Base-by-base conservation (phyloP, 1,140 invertebrate genomes). In the Neomicropteryx cornuta region DNA sequence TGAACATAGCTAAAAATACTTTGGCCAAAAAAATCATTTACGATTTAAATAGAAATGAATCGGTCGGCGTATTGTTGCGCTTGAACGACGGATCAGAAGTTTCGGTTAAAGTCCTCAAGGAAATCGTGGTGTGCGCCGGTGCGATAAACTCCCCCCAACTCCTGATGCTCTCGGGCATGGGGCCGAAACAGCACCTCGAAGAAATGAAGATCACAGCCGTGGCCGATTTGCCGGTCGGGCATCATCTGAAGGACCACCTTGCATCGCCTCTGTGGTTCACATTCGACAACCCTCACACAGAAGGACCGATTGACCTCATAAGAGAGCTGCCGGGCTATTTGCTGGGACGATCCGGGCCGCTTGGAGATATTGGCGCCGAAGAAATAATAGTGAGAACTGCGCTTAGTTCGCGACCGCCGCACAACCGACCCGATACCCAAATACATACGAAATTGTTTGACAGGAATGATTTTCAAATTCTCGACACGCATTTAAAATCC, bases 91-190 rank as follows among this genome's bases (percentile, higher is more conserved):
- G n/a, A n/a, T n/a, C n/a, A n/a, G n/a, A n/a, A n/a, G n/a, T n/a
- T n/a, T n/a, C n/a, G n/a, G n/a, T n/a, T n/a, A n/a, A n/a, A n/a
- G n/a, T n/a, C n/a, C n/a, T n/a, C n/a, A n/a, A n/a, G n/a, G 81
- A 84, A 59, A 81, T 85, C 0, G 79, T 84, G 18, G 43, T 86
- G 1, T 72, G 77, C 0, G 80, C 76, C 0, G 83, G 83, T 0
- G 73, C 79, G 1, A 75, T 86, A 17, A 79, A 78, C 18, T 68
- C 71, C 0, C 81, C 83, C 0, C 81, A 85, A 38, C 46, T 89
- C 1, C 59, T 89, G 19, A 83, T 89, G 81, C 58, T 87, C 0
- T 85, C 81, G 5, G 86, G 85, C 0, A 59, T 88, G 1, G 86
- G 85, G n/a, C 78, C 81, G 0, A 58, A 45, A 8, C 49, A 70